These are phyloP conservation scores for Protodeltote pygarga DNA, from an alignment of 2,888 invertebrate genomes.

Conservation along the genomic window DNA sequence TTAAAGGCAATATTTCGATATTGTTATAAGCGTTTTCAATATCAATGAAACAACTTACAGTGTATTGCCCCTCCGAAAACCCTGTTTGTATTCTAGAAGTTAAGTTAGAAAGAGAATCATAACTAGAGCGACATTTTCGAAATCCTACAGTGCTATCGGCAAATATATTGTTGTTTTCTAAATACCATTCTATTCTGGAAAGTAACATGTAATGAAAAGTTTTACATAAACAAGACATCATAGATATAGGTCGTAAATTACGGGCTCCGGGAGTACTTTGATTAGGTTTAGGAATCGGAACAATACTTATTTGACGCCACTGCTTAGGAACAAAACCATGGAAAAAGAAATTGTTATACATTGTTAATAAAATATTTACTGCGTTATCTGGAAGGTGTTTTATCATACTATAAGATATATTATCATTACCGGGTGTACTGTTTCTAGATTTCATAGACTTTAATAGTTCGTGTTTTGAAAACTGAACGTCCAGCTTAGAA, in stretches of 20 bases:
- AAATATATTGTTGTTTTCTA: background rate
- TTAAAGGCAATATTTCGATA: too few species aligned
- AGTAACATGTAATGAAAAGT: background rate
- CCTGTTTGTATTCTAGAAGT: background rate
- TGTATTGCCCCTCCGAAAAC: background rate
- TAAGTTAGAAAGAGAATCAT: background rate
- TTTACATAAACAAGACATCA: slow-evolving; percentile 1
- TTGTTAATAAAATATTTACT: background rate
- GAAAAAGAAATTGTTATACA: background rate
- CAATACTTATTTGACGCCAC: background rate
- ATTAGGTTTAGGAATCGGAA: slow-evolving; percentile 6
- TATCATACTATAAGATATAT: background rate
- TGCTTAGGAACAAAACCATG: background rate
- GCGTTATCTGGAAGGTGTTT: background rate
- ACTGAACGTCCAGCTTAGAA: too few species aligned
- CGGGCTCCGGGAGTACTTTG: background rate
- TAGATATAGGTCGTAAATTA: slow-evolving; percentile 4
- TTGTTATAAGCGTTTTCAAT: background rate
- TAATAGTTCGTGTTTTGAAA: background rate
- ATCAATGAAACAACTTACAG: background rate
- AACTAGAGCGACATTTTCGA: slow-evolving; percentile 1
- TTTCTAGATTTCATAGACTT: background rate
- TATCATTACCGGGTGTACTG: slow-evolving; percentile 1
- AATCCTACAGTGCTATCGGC: background rate
- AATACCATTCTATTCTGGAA: slow-evolving; percentile 2